Evolutionary conservation across 2,113 vertebrate genomes (phyloP), one percentile per base, ranked within the genome.

Genomic region (Camarhynchus parvulus): DNA sequence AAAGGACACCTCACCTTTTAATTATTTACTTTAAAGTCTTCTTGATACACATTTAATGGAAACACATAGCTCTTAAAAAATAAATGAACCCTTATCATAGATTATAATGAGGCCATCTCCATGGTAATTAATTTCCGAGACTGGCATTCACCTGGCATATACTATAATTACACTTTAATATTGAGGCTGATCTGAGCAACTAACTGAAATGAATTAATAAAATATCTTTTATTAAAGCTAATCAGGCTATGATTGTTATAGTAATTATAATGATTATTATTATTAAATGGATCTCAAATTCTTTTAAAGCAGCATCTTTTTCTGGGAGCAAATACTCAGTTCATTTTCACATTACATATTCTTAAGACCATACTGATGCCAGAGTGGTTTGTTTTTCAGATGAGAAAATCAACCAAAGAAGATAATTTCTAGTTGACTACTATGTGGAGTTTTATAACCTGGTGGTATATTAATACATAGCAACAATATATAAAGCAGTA

Each of bases 111-210:
- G 69, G 44, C 30, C 50, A 94, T 64, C 58, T 81, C 62, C 76
- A 64, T 50, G 31, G 52, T 49, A 91, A 92, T 94, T 95, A 94
- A 70, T 89, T 90, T 68, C 67, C 89, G 33, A 68, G 15, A 78
- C 67, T 37, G 25, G 13, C 25, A 78, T 89, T 89, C 69, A 89
- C 52, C 73, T 87, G 61, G 47, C 21, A 44, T 49, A 61, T 62
- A 44, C n/a, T 88, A 24, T 72, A 84, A 87, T 94, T 89, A 73
- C 10, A 22, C 25, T 68, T 89, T 87, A 91, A 78, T 89, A 68
- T 41, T 92, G 61, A 89, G 69, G 21, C 4, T 89, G 55, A 72
- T 82, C 33, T 90, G 73, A 85, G 39, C 17, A 87, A 61, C 42
- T 72, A 85, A 59, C 33, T 27, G 30, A 81, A 89, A 81, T 50